Base-by-base conservation (phyloP, 2,888 invertebrate species). In the Acanthopleura granulata region DNA sequence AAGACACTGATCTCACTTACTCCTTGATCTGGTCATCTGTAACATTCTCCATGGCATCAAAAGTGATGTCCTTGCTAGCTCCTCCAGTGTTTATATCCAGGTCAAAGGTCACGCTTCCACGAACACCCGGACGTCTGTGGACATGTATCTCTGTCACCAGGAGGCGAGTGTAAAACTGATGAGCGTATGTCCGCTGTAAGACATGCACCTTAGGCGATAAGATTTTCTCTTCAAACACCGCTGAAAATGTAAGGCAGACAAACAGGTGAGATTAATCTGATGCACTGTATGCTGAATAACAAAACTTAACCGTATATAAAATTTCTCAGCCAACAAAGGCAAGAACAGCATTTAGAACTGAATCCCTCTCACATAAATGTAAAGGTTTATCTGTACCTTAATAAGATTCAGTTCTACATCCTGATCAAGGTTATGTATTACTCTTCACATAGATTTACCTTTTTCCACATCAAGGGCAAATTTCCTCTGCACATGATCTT, bases 111-210 rank as follows among this genome's bases (percentile, higher is more conserved):
- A 74, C 25, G 70, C 66, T 50, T 16, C 76, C 76, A 6, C 50
- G 62, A 4, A 62, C 70, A 30, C 66, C 62, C 6, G 72, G 62
- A 18, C 66, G 30, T n/a, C 76, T 49, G 22, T 61, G 30, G 27
- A 78, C 72, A 49, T 71, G 72, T 61, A 85, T 79, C 73, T 84
- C 81, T 14, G 78, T 79, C 30, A 85, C 82, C 51, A 82, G 75
- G n/a, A 85, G 76, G 25, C 83, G 78, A 18, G 81, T 82, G 75
- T 82, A 85, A 62, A 79, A 80, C 78, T 84, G 83, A 75, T 85
- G 85, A n/a, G 81, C 75, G 74, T 82, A 85, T 25, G 82, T 80
- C 22, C 78, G 73, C 69, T 84, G 84, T 69, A 80, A 78, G 1
- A 85, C 79, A 72, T 15, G 16, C 3, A 27, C 3, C 29, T 27